phyloP scores from a whole-genome alignment of 2,888 invertebrate genomes.

The Branchipolynoe longqiensis region DNA sequence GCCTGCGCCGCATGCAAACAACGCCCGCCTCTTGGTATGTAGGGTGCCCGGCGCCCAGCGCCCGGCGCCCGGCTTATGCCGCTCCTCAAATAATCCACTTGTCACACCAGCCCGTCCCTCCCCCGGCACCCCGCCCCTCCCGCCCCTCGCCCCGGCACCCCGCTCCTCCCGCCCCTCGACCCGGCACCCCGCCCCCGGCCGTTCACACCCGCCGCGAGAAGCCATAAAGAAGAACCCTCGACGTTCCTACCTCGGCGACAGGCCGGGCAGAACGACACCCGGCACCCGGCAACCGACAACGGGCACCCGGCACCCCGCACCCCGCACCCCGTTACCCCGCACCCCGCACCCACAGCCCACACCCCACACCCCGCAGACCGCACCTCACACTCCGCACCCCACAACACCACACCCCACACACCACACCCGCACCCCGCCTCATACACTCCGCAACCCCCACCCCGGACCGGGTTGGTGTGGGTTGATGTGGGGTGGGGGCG shows the following conservation, averaged over 20 bases:
- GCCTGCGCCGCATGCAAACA: constrained; percentile 28
- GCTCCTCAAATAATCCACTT: constrained; percentile 37
- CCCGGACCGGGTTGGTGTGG: too few relatives aligned
- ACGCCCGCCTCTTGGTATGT: constrained; percentile 42
- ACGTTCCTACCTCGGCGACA: too few relatives aligned
- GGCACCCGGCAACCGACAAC: too few relatives aligned
- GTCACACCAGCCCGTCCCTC: neutral
- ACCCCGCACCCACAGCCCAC: too few relatives aligned
- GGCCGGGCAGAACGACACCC: neutral
- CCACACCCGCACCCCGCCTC: too few relatives aligned
- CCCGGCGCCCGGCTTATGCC: constrained; percentile 17
- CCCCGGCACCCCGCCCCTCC: neutral
- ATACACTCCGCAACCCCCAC: too few relatives aligned
- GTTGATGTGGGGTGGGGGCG: too few relatives aligned
- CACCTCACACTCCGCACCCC: too few relatives aligned
- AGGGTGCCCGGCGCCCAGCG: neutral
- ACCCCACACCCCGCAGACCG: too few relatives aligned
- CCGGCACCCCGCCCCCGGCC: neutral
- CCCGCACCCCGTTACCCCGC: too few relatives aligned
- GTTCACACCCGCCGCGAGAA: neutral
- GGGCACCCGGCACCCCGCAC: too few relatives aligned
- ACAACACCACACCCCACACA: too few relatives aligned
- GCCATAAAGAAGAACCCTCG: neutral
- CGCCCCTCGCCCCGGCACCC: neutral
- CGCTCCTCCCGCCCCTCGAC: neutral